Evolutionary conservation across 2,888 invertebrate species (phyloP), one percentile per base, ranked within the genome.

Genomic region (Scelioninae gen. 2): DNA sequence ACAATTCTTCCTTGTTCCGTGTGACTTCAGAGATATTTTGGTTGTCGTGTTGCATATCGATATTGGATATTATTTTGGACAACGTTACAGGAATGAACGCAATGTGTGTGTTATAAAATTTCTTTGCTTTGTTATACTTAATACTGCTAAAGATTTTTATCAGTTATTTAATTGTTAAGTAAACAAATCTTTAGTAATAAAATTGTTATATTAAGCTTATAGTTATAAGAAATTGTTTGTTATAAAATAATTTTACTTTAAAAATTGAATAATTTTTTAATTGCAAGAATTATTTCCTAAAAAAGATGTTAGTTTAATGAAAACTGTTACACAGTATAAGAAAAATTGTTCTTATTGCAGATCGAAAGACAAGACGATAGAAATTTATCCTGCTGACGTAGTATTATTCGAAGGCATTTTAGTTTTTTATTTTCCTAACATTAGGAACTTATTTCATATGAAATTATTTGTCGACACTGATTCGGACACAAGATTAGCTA

Each of bases 381-480:
- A 92, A 0, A 94, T 98, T 78, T 96, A 97, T 86, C 96, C 96
- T 1, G 96, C 97, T 0, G 98, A 99, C 86, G 98, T 99, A 68
- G 96, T 98, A 7, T 89, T 98, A 5, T 95, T 98, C 80, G 99
- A 99, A 87, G 99, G 99, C 15, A 99, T 99, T 85, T 90, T 99
- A 65, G 96, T 97, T 33, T 99, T 99, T 88, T 98, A 98, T 88
- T 97, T 97, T 87, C 95, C 96, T 0, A 94, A 96, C 85, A 94
- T 99, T 74, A 89, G 98, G 55, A 94, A 97, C 72, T 88, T 98
- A 69, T 99, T 98, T 88, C 96, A 98, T 87, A 98, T 99, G 97
- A 99, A 99, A 87, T 89, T 99, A 35, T 99, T 99, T 88, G 98
- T 99, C 2, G 99, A 99, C 85, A 98, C 98, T 0, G 98, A 99